Evolutionary conservation across 2,888 invertebrate genomes (phyloP).

Genomic region (Tachystola acroxantha): DNA sequence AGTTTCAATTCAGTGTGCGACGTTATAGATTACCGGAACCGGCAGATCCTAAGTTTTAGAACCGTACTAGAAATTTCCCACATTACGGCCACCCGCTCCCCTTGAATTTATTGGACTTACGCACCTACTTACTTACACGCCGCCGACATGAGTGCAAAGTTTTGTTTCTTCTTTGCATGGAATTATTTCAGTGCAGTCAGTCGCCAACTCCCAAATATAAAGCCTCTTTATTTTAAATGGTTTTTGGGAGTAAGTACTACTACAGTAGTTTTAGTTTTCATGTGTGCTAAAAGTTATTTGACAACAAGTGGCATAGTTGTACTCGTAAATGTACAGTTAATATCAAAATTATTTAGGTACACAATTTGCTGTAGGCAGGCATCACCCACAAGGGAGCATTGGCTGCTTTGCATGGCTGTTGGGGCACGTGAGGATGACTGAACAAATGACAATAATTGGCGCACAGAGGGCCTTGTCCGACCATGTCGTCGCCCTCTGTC

Average conservation of each 20-base stretch:
- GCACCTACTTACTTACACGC: constrained; percentile 65
- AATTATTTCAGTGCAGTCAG: constrained; percentile 32
- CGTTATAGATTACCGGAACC: constrained; percentile 47
- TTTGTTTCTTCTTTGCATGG: constrained; percentile 61
- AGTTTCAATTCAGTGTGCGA: too few relatives aligned
- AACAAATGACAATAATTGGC: constrained; percentile 65
- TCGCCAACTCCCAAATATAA: constrained; percentile 13
- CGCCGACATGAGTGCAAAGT: constrained; percentile 61
- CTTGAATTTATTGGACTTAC: constrained; percentile 68
- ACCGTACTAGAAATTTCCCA: constrained; percentile 56
- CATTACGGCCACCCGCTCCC: constrained; percentile 66
- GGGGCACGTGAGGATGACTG: constrained; percentile 25
- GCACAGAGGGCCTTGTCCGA: constrained; percentile 33
- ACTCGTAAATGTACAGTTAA: too few relatives aligned
- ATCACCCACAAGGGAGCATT: neutral
- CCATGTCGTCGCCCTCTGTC: constrained; percentile 39
- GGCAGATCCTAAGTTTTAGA: constrained; percentile 51
- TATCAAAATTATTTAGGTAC: too few relatives aligned
- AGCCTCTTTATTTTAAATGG: constrained; percentile 7
- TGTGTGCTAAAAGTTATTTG: too few relatives aligned
- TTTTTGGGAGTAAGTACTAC: neutral
- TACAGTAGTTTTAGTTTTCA: too few relatives aligned
- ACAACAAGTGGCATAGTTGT: too few relatives aligned
- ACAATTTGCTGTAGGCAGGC: neutral
- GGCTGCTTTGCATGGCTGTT: neutral